Conservation (phyloP, 2,888 invertebrate genomes). For the Chorisops tibialis region DNA sequence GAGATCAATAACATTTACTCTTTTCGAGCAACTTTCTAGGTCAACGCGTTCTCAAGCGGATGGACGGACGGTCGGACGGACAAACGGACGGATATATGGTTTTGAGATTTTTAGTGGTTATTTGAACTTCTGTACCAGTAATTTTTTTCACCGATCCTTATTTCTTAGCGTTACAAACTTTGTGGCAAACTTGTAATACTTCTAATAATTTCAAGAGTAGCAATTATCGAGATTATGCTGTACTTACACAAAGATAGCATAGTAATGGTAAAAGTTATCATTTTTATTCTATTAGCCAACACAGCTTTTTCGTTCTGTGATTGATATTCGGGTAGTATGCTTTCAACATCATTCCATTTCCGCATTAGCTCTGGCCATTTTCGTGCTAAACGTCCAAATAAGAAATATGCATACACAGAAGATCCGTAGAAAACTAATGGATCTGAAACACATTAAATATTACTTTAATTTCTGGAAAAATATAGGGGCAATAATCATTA, state of each 20-base stretch:
- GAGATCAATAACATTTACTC: too few relatives aligned
- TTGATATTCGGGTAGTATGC: slow-evolving; percentile 46
- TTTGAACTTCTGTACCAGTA: too few relatives aligned
- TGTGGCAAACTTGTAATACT: too few relatives aligned
- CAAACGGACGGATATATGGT: too few relatives aligned
- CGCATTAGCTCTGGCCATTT: slow-evolving; percentile 56
- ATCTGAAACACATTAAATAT: too few relatives aligned
- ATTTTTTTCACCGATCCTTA: too few relatives aligned
- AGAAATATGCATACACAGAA: slow-evolving; percentile 39
- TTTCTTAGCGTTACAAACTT: too few relatives aligned
- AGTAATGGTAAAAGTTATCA: slow-evolving; percentile 53
- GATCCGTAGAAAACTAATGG: slow-evolving; percentile 46
- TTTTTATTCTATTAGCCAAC: slow-evolving; percentile 50
- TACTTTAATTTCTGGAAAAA: neutral
- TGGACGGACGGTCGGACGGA: too few relatives aligned
- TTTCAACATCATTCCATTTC: slow-evolving; percentile 54
- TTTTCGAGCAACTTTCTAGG: too few relatives aligned
- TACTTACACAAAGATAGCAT: slow-evolving; percentile 52
- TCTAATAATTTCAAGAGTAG: neutral
- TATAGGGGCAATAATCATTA: too few relatives aligned
- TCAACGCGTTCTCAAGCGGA: too few relatives aligned
- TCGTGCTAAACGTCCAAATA: slow-evolving; percentile 53
- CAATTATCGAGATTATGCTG: neutral
- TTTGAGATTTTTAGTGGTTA: neutral
- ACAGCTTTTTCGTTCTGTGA: slow-evolving; percentile 43